Percentiles rank a stretch among this genome's conserved stretches.
Conservation (phyloP, 2,113 vertebrate genomes). For the Crotalus horridus region DNA sequence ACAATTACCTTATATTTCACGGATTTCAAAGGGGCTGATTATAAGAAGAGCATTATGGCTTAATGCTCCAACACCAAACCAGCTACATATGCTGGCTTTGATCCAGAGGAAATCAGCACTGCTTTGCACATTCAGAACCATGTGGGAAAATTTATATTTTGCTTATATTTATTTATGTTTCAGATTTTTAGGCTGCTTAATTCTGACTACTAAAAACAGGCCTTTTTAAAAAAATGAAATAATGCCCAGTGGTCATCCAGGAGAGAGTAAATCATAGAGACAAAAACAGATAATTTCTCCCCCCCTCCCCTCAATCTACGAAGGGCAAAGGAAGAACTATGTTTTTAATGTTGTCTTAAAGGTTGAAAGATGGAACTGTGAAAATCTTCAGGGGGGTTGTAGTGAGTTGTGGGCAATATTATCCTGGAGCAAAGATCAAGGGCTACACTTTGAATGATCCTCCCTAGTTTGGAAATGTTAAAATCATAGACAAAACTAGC, state of each 20-base stretch:
- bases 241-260: not conserved
- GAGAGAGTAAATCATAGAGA: not conserved
- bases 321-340: not conserved
- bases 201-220: not conserved
- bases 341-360: not conserved
- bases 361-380: not conserved
- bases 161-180: not conserved
- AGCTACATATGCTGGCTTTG: not conserved
- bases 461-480: not conserved
- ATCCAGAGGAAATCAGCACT: not conserved
- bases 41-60: constrained; percentile 52
- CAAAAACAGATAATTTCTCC: not conserved
- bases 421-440: constrained; percentile 29
- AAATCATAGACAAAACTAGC: not conserved
- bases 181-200: not conserved
- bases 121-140: not conserved
- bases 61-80: constrained; percentile 33
- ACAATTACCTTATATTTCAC: constrained; percentile 44
- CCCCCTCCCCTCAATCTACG: not conserved
- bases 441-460: not conserved
- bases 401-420: constrained; percentile 31
- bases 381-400: not conserved
- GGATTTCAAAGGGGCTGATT: constrained; percentile 38
- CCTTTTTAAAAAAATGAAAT: not conserved
- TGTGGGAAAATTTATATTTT: constrained; percentile 11